A percentile compares a stretch with the other conserved stretches of the same genome.
Evolutionary conservation across 2,797 vertebrate genomes (phyloP).

Genomic region (Melanitta fusca): DNA sequence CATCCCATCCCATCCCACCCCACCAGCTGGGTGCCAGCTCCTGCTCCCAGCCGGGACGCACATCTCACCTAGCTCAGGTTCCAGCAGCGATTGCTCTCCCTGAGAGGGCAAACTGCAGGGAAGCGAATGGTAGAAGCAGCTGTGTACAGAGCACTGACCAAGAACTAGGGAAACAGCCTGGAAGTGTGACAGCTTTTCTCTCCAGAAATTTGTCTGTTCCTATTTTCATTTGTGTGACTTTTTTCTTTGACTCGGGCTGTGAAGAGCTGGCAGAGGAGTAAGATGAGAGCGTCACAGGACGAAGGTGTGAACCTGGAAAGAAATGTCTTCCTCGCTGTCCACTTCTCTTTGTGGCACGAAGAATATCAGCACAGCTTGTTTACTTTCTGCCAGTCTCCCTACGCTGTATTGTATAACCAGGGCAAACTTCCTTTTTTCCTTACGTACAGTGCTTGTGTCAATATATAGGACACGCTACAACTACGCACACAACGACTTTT

Average conservation of each 20-base stretch:
- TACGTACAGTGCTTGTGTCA: background rate
- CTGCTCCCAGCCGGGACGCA: background rate
- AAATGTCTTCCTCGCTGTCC: background rate
- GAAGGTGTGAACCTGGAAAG: background rate
- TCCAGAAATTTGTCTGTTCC: background rate
- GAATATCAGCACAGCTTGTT: accelerated
- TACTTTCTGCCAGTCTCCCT: background rate
- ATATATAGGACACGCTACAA: background rate
- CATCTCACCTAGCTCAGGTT: background rate
- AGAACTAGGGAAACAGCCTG: background rate
- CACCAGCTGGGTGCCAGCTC: accelerated
- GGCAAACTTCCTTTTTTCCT: background rate
- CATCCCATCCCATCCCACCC: background rate
- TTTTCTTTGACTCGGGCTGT: background rate
- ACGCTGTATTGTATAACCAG: background rate
- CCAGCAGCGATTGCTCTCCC: background rate
- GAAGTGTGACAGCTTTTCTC: background rate
- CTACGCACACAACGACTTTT: background rate
- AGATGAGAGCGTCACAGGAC: background rate
- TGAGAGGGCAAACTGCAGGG: background rate
- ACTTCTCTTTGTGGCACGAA: background rate
- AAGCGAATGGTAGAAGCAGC: background rate
- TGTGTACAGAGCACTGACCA: background rate
- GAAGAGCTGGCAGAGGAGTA: background rate
- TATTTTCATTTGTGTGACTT: background rate